Percentiles rank a stretch among this genome's conserved stretches.
These are phyloP conservation scores for Siniperca chuatsi DNA, from an alignment of 2,113 vertebrate species.

Conservation along the genomic window DNA sequence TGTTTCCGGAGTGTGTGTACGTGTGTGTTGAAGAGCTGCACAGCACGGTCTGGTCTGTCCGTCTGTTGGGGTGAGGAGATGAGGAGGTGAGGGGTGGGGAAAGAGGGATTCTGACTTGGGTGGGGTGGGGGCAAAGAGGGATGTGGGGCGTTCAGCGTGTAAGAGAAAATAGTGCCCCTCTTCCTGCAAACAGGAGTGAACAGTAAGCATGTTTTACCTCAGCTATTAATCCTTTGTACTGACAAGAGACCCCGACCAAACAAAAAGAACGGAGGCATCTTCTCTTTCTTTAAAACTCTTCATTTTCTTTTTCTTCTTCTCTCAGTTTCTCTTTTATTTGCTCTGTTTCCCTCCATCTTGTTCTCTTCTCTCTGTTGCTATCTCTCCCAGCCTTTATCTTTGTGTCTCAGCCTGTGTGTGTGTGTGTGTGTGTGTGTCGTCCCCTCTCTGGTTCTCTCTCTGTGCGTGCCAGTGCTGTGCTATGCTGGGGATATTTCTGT, in stretches of 20 bases:
- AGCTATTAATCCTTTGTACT: conserved; percentile 57
- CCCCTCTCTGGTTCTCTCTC: conserved; percentile 54
- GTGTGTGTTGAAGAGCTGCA: conserved; percentile 22
- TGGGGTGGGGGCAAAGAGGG: conserved; percentile 28
- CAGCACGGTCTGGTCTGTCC: conserved; percentile 39
- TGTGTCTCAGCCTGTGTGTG: conserved; percentile 37
- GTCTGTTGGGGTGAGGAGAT: conserved; percentile 48
- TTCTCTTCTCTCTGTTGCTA: conserved; percentile 45
- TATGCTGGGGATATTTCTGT: conserved; percentile 81
- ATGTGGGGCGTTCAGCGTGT: conserved; percentile 29
- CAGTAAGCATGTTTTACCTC: conserved; percentile 73
- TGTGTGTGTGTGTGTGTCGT: conserved; percentile 28
- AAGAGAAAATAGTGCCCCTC: conserved; percentile 30
- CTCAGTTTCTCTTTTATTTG: conserved; percentile 24
- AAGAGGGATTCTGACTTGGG: conserved; percentile 25
- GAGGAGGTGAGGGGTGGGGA: conserved; percentile 28
- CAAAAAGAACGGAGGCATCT: conserved; percentile 49
- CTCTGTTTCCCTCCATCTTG: conserved; percentile 53
- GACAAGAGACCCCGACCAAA: conserved; percentile 46
- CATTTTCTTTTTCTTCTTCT: conserved; percentile 30
- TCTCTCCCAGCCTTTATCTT: conserved; percentile 61
- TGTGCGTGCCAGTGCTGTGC: conserved; percentile 68
- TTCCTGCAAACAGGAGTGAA: conserved; percentile 57
- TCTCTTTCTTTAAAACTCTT: conserved; percentile 48
- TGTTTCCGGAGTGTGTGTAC: conserved; percentile 25